phyloP scores from a whole-genome alignment of 1,140 invertebrate genomes.

The Hestina assimilis region DNA sequence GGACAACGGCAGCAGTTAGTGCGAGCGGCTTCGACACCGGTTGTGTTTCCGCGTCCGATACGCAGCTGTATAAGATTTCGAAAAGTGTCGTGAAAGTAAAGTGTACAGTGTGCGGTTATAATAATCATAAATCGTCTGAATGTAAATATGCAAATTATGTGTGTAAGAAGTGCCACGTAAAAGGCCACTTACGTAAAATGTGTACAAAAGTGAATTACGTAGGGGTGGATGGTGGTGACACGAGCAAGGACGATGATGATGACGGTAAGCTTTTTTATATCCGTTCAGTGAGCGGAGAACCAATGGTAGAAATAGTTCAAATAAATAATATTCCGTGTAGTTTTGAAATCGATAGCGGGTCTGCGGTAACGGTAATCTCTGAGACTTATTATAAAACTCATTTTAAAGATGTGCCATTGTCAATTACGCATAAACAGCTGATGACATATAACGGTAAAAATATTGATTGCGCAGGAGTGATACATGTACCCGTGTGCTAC shows the following conservation, averaged over 20 bases:
- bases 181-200: conserved; percentile 29
- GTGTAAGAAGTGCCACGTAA: conserved; percentile 35
- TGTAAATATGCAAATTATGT: conserved; percentile 35
- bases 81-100: not conserved
- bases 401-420: conserved; percentile 28
- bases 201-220: conserved; percentile 24
- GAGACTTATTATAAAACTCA: conserved; percentile 19
- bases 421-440: conserved; percentile 11
- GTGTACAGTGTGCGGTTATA: conserved; percentile 28
- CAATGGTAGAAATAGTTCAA: conserved; percentile 20
- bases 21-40: not conserved
- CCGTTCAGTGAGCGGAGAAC: conserved; percentile 23
- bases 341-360: conserved; percentile 41
- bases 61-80: not conserved
- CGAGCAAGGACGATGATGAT: conserved; percentile 15
- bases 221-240: not conserved
- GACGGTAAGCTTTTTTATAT: conserved; percentile 31
- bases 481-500: conserved; percentile 12
- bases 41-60: not conserved
- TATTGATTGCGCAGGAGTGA: conserved; percentile 21
- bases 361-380: conserved; percentile 33
- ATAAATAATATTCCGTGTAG: not conserved
- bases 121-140: conserved; percentile 22
- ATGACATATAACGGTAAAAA: conserved; percentile 16
- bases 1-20: not conserved